phyloP scores from a whole-genome alignment of 2,888 invertebrate species.

The Coleophora flavipennella region DNA sequence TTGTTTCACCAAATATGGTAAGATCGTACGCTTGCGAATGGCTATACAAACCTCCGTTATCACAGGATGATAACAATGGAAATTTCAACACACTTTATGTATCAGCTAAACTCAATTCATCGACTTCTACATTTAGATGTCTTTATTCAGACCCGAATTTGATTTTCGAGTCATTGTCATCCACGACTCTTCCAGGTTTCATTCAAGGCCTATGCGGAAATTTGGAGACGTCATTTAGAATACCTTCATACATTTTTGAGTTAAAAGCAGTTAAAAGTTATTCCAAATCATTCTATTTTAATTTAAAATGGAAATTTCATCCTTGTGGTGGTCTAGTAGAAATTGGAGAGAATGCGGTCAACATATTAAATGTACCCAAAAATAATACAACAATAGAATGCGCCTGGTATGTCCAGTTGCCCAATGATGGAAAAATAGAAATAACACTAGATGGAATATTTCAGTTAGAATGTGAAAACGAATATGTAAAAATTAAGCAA shows the following conservation, averaged over 20 bases:
- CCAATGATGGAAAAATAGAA: slow-evolving; percentile 42
- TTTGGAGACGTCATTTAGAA: slow-evolving; percentile 26
- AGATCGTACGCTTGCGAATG: slow-evolving; percentile 46
- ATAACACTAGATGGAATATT: slow-evolving; percentile 43
- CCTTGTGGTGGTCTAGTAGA: slow-evolving; percentile 78
- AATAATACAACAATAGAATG: slow-evolving; percentile 75
- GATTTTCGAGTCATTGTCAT: slow-evolving; percentile 21
- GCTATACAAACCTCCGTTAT: slow-evolving; percentile 17
- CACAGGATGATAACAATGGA: too few species aligned
- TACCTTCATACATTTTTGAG: slow-evolving; percentile 35
- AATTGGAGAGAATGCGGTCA: slow-evolving; percentile 27
- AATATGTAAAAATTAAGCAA: slow-evolving; percentile 67
- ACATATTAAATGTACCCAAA: slow-evolving; percentile 47
- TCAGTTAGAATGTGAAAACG: slow-evolving; percentile 33
- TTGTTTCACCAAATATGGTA: slow-evolving; percentile 36
- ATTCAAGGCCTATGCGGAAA: slow-evolving; percentile 33
- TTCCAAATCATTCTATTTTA: slow-evolving; percentile 45
- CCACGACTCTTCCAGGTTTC: slow-evolving; percentile 12
- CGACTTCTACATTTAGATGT: slow-evolving; percentile 28
- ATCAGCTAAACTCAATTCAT: slow-evolving; percentile 33
- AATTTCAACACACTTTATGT: slow-evolving; percentile 36
- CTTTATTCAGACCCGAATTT: slow-evolving; percentile 35
- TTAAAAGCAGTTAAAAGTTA: slow-evolving; percentile 33
- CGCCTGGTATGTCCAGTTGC: slow-evolving; percentile 75
- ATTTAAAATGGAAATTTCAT: slow-evolving; percentile 72